Base-by-base conservation (phyloP, 2,797 vertebrate species). In the Setipinna tenuifilis region DNA sequence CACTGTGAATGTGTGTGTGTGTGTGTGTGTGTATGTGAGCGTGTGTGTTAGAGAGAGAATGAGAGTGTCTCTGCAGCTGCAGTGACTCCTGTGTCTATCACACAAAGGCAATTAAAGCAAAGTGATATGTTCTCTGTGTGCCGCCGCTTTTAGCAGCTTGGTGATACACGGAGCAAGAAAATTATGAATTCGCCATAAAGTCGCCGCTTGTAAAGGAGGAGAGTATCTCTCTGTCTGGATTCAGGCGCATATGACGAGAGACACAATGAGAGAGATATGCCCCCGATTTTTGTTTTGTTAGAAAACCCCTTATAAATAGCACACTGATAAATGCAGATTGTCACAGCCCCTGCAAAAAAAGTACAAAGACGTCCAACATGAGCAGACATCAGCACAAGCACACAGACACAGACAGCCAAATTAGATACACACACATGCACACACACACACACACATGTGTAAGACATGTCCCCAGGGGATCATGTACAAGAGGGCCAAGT, bases 401-500 rank as follows among this genome's bases (percentile, higher is more conserved):
- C 14, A 84, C 78, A 88, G 54, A 57, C 65, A 57, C 6, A 50
- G 19, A 54, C 58, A 28, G 25, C 5, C 81, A 48, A 25, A 80
- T 81, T 25, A 84, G 71, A 86, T 16, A 61, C 41, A 68, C 82
- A 82, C 48, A 41, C 44, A 35, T 25, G 41, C 75, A n/a, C 58
- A 68, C 17, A 71, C 83, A 88, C 87, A 89, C 58, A 89, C 93
- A 91, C 50, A 54, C 50, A 54, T 9, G 50, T 54, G 50, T 54
- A 14, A 3, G 50, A 54, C 50, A 54, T 54, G 7, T 95, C 95
- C 95, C 95, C 93, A 86, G 94, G 95, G 95, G 95, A 96, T 89
- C 93, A 94, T 87, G 93, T 93, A 92, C 92, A 94, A 93, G 93
- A 94, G 95, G 96, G 96, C 96, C 96, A 95, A 96, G 95, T 96